A percentile compares a stretch with the other conserved stretches of the same genome.
phyloP scores from a whole-genome alignment of 2,113 vertebrate genomes.

The Otis tarda region DNA sequence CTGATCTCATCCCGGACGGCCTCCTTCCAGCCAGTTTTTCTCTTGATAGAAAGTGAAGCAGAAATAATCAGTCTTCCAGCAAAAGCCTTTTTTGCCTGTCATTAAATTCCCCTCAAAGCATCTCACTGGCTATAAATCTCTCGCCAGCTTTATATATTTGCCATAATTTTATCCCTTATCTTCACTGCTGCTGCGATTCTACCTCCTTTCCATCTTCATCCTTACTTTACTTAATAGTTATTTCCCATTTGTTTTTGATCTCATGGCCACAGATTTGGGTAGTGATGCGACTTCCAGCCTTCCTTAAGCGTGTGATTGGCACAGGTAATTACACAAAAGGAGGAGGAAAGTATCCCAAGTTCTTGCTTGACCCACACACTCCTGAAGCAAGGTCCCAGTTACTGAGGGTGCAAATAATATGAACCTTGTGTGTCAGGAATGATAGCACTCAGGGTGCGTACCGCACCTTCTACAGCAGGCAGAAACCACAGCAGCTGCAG shows the following conservation, averaged over 20 bases:
- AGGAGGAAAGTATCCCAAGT: neutral
- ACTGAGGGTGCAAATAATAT: neutral
- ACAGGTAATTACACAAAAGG: neutral
- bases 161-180: neutral
- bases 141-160: neutral
- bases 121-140: neutral
- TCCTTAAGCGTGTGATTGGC: neutral
- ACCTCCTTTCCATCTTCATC: neutral
- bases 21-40: neutral
- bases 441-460: neutral
- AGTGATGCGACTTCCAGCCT: neutral
- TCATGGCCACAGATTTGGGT: neutral
- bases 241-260: neutral
- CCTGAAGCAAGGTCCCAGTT: neutral
- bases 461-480: neutral
- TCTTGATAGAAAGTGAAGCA: neutral
- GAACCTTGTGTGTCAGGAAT: neutral
- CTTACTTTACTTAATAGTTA: neutral
- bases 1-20: neutral
- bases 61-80: neutral
- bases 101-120: neutral
- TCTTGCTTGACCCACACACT: neutral
- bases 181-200: neutral
- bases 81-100: neutral
- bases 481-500: neutral